A percentile compares a stretch with the other conserved stretches of the same genome.
Conservation (phyloP, 2,797 vertebrate species). For the Lagocephalus sceleratus region DNA sequence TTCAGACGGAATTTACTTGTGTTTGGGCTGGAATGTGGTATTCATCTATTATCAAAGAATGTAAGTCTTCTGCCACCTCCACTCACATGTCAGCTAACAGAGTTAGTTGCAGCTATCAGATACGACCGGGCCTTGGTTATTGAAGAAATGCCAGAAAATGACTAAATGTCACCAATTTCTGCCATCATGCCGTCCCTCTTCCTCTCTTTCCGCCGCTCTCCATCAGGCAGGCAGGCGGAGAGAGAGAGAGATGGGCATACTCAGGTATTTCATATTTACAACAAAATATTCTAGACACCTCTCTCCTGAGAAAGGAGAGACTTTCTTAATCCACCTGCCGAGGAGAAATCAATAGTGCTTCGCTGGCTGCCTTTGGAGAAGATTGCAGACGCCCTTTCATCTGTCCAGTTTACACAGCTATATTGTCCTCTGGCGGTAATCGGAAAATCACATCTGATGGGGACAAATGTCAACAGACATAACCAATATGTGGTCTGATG, state of each 20-base stretch:
- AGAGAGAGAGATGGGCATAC: slow-evolving; percentile 10
- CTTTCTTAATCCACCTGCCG: slow-evolving; percentile 68
- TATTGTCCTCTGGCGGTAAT: slow-evolving; percentile 52
- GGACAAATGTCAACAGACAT: slow-evolving; percentile 11
- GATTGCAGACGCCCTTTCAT: slow-evolving; percentile 53
- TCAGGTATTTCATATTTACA: slow-evolving; percentile 53
- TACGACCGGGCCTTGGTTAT: slow-evolving; percentile 56
- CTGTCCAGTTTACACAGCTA: slow-evolving; percentile 51
- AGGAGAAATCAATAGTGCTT: slow-evolving; percentile 66
- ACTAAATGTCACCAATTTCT: slow-evolving; percentile 61
- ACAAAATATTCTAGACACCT: slow-evolving; percentile 26
- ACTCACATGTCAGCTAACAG: neutral
- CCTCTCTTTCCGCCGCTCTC: neutral
- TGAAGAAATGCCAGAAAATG: slow-evolving; percentile 63
- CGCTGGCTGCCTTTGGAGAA: slow-evolving; percentile 34
- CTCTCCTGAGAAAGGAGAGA: slow-evolving; percentile 46
- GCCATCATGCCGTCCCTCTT: slow-evolving; percentile 18
- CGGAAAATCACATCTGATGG: slow-evolving; percentile 47
- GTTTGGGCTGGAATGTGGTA: no score
- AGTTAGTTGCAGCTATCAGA: neutral
- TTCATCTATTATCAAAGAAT: neutral
- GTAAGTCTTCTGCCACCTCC: slow-evolving; percentile 1
- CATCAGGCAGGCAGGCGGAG: slow-evolving; percentile 1
- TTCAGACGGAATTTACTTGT: no score
- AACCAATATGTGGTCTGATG: neutral